A percentile compares a stretch with the other conserved stretches of the same genome.
Conservation (phyloP, 2,113 vertebrate species). For the Hydrolagus affinis region DNA sequence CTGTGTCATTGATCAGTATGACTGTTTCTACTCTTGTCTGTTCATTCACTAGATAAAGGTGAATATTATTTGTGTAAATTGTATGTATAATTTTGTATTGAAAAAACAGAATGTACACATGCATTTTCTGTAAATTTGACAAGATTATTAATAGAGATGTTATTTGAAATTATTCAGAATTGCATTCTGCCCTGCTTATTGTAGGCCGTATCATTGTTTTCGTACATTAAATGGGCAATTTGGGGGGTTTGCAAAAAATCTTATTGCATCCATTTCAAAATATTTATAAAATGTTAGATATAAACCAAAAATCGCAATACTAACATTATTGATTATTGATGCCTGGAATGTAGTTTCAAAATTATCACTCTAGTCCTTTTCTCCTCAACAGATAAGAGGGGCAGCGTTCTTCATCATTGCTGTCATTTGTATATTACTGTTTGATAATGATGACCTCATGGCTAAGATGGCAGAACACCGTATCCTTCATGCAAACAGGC, state of each 20-base stretch:
- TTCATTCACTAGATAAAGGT: not conserved
- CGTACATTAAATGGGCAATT: not conserved
- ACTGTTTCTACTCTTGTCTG: not conserved
- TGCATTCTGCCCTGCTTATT: too few relatives aligned
- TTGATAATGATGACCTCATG: constrained; percentile 98
- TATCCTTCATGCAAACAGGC: constrained; percentile 70
- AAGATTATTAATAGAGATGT: constrained; percentile 2
- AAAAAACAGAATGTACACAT: not conserved
- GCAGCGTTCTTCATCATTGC: constrained; percentile 90
- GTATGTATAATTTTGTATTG: too few relatives aligned
- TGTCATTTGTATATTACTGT: constrained; percentile 87
- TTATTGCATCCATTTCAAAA: not conserved
- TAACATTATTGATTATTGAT: not conserved
- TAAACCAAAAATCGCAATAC: too few relatives aligned
- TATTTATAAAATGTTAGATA: too few relatives aligned
- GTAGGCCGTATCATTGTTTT: not conserved
- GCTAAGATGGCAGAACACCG: constrained; percentile 97
- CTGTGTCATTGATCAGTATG: not conserved
- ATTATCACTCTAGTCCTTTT: not conserved
- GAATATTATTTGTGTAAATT: constrained; percentile 3
- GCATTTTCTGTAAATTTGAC: not conserved
- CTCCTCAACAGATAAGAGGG: constrained; percentile 75
- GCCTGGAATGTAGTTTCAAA: not conserved
- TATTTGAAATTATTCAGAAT: not conserved
- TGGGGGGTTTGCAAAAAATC: not conserved